Base-by-base conservation (phyloP, 2,113 vertebrate genomes). In the Muscicapa adusta region DNA sequence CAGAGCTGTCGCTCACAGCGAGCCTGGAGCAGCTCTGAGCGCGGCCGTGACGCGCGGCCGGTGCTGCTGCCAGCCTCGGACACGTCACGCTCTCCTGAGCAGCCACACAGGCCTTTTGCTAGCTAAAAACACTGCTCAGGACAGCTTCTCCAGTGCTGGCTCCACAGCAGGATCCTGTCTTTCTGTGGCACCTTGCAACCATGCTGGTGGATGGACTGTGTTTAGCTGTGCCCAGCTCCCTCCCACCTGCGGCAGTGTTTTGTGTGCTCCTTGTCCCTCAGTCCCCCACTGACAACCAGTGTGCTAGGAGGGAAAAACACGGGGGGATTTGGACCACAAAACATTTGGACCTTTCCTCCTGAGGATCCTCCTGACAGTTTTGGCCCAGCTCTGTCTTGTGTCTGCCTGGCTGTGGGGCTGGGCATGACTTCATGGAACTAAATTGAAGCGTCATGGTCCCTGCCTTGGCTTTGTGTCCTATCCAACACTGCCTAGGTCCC, bases 21-120 rank as follows among this genome's bases (percentile, higher is more conserved):
- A 88, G 72, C 67, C 79, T 34, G 5, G 4, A 14, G 19, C 3
- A 0, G 50, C 62, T 48, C 86, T 3, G 50, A 0, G 2, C 7
- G 0, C 0, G 78, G 40, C 70, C 38, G 72, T 65, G 88, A 81
- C 3, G 1, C 6, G 78, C 1, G 2, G 4, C 66, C 8, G 1
- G 62, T 61, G 86, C 67, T 4, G 12, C 78, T 65, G 86, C 79
- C 89, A 91, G 75, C 50, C 68, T 28, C 0, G 14, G 63, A 77
- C 72, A 34, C 0, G 7, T 58, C 86, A 80, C 4, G 13, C 47
- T 48, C 72, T 66, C 72, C 79, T 73, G 83, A 92, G 83, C 78
- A 51, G 62, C 4, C 4, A 43, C 13, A 51, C 61, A 25, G 48
- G 25, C 54, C 1, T 12, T 56, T 60, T 12, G 61, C 26, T 56